A percentile compares a stretch with the other conserved stretches of the same genome.
Conservation (phyloP, 1,140 invertebrate species). For the Drosophila kepulauana region DNA sequence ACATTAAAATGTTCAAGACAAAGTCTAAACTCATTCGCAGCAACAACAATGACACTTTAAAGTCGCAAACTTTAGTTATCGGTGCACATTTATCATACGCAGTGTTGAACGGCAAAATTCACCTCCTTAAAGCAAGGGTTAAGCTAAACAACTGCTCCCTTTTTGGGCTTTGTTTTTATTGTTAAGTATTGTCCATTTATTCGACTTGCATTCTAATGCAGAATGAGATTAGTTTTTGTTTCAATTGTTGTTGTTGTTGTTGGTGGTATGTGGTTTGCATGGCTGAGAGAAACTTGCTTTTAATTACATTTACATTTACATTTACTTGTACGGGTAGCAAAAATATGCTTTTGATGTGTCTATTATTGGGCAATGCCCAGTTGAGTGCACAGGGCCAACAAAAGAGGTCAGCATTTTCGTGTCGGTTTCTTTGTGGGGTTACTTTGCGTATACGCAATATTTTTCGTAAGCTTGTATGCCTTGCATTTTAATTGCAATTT, state of each 20-base stretch:
- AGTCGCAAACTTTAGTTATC: constrained; percentile 48
- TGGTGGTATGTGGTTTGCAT: constrained; percentile 5
- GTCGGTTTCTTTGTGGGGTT: constrained; percentile 42
- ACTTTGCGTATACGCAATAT: constrained; percentile 50
- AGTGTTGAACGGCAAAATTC: constrained; percentile 23
- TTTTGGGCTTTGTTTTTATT: neutral
- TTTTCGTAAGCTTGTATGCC: constrained; percentile 44
- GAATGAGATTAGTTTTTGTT: constrained; percentile 27
- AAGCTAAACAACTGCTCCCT: neutral
- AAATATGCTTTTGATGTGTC: constrained; percentile 46
- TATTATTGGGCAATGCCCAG: constrained; percentile 37
- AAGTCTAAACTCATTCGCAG: constrained; percentile 59
- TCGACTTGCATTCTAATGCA: constrained; percentile 19
- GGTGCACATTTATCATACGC: constrained; percentile 57
- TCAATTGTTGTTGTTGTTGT: neutral
- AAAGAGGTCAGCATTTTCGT: constrained; percentile 38
- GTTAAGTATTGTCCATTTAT: neutral
- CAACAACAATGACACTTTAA: constrained; percentile 52
- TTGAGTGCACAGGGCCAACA: constrained; percentile 49
- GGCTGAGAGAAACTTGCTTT: constrained; percentile 22
- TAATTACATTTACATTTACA: constrained; percentile 37
- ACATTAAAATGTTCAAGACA: constrained; percentile 35
- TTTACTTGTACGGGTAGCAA: constrained; percentile 4
- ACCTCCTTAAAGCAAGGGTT: neutral
- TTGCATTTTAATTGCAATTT: constrained; percentile 72